Conservation (phyloP, 2,797 vertebrate genomes). For the Menidia menidia region DNA sequence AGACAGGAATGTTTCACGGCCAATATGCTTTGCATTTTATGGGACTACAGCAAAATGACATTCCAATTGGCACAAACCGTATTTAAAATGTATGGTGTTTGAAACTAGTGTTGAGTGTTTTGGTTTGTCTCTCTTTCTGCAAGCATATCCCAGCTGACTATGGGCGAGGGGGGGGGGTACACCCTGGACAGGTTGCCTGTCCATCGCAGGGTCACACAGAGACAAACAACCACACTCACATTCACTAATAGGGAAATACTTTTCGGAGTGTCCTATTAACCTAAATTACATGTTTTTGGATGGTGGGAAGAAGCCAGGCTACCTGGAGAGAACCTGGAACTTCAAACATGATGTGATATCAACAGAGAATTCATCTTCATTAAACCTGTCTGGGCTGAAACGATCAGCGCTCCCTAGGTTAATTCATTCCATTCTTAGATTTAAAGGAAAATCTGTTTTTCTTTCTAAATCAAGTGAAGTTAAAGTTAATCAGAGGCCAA, state of each 20-base stretch:
- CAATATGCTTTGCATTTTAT: slow-evolving; percentile 13
- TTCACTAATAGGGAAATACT: too few species aligned
- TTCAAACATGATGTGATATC: background rate
- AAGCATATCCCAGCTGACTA: background rate
- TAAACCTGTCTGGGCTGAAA: slow-evolving; percentile 12
- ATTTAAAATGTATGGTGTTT: background rate
- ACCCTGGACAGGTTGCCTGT: too few species aligned
- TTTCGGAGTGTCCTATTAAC: too few species aligned
- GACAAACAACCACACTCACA: too few species aligned
- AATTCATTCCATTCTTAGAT: slow-evolving; percentile 2
- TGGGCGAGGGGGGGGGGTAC: too few species aligned
- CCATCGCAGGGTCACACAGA: too few species aligned
- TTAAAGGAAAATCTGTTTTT: background rate
- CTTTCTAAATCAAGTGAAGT: slow-evolving; percentile 22
- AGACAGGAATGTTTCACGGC: background rate
- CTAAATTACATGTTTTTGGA: too few species aligned
- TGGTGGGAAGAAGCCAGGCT: too few species aligned
- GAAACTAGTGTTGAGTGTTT: too few species aligned
- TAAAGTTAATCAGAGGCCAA: slow-evolving; percentile 34
- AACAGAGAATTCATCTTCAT: slow-evolving; percentile 13
- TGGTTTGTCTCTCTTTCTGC: slow-evolving; percentile 1
- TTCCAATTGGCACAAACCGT: slow-evolving; percentile 6
- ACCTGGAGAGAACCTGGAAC: too few species aligned
- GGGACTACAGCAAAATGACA: slow-evolving; percentile 1
- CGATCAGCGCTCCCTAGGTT: background rate